phyloP scores from a whole-genome alignment of 2,888 invertebrate genomes.

The Galeopsomyia nigrocyanea region DNA sequence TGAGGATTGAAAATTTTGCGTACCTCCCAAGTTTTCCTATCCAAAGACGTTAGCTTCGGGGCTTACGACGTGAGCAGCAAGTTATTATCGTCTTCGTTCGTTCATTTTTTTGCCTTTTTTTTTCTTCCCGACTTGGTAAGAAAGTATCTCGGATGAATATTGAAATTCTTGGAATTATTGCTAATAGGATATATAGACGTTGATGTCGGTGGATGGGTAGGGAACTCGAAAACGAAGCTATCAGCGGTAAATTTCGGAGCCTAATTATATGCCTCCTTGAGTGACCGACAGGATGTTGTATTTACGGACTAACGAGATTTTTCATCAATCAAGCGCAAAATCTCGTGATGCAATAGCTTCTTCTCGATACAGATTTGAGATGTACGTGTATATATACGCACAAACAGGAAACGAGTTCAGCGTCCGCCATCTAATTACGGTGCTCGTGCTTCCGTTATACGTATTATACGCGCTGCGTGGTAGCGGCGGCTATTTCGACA shows the following conservation, averaged over 20 bases:
- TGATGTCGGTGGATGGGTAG: neutral
- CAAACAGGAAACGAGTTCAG: conserved; percentile 12
- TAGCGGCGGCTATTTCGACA: conserved; percentile 43
- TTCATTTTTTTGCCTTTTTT: too few species aligned
- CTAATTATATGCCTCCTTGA: conserved; percentile 8
- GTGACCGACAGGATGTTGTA: too few species aligned
- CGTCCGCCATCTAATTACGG: conserved; percentile 40
- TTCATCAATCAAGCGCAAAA: conserved; percentile 1
- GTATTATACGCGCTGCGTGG: neutral
- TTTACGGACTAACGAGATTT: conserved; percentile 14
- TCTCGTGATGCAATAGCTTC: neutral
- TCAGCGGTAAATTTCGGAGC: neutral
- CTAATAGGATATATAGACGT: too few species aligned
- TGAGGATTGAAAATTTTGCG: too few species aligned
- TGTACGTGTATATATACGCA: neutral
- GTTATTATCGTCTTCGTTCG: too few species aligned
- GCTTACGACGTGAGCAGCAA: neutral
- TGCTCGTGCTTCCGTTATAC: conserved; percentile 39
- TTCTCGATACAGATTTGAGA: neutral
- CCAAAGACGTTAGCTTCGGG: conserved; percentile 12
- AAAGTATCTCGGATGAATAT: neutral
- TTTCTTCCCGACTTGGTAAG: too few species aligned
- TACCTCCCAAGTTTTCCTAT: conserved; percentile 3
- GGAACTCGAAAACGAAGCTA: conserved; percentile 1
- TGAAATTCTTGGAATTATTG: conserved; percentile 14